Percentiles rank a stretch among this genome's conserved stretches.
Evolutionary conservation across 2,888 invertebrate species (phyloP).

Genomic region (Aporophyla nigra): DNA sequence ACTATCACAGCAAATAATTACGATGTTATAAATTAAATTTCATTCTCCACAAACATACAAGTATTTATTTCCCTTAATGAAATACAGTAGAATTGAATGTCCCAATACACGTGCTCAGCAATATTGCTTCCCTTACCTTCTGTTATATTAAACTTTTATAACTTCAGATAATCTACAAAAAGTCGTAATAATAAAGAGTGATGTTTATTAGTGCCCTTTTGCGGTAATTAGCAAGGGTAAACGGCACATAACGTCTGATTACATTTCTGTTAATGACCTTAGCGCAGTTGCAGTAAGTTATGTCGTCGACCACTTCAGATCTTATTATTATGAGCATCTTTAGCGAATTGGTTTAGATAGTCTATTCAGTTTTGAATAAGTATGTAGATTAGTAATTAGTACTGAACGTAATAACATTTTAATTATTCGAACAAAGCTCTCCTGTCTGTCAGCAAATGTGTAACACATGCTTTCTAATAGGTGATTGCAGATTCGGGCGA

Average conservation of each 20-base stretch:
- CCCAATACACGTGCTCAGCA: not conserved
- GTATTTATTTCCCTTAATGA: slow-evolving; percentile 3
- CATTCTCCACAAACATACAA: not conserved
- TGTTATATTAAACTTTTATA: slow-evolving; percentile 17
- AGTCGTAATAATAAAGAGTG: slow-evolving; percentile 26
- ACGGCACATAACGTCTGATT: slow-evolving; percentile 33
- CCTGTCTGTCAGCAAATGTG: not conserved
- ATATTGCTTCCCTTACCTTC: slow-evolving; percentile 6
- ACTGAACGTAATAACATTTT: not conserved
- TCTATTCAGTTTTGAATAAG: slow-evolving; percentile 6
- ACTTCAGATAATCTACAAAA: slow-evolving; percentile 27
- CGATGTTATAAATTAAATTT: slow-evolving; percentile 16
- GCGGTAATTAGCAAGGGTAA: slow-evolving; percentile 41
- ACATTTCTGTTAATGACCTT: slow-evolving; percentile 33
- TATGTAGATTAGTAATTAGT: slow-evolving; percentile 10
- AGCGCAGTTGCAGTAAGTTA: slow-evolving; percentile 31
- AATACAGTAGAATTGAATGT: not conserved
- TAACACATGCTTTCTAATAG: no score
- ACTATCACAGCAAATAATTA: slow-evolving; percentile 19
- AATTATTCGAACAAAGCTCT: not conserved
- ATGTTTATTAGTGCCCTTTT: slow-evolving; percentile 40
- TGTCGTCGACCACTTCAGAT: not conserved
- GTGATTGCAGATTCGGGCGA: not conserved
- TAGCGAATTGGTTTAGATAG: not conserved
- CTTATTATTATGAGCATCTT: slow-evolving; percentile 12